Evolutionary conservation across 2,113 vertebrate genomes (phyloP), one percentile per base, ranked within the genome.

Genomic region (Asarcornis scutulata): DNA sequence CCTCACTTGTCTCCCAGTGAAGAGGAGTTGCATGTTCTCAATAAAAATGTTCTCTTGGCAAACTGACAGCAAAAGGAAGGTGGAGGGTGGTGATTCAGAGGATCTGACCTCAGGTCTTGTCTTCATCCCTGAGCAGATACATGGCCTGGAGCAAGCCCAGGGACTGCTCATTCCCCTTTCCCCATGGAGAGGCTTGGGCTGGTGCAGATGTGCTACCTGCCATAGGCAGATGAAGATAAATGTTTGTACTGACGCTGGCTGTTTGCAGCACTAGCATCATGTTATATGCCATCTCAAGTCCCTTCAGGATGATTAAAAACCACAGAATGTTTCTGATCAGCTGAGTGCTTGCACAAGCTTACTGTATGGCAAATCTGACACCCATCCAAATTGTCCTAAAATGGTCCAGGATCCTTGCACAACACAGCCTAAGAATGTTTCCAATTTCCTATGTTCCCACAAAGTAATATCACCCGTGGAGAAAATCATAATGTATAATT

Each of bases 231-330:
- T 83, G 68, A 60, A 68, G 46, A 83, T 7, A 44, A 76, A 60
- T 17, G 29, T 68, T 73, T 32, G n/a, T 55, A 71, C 42, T 27
- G 66, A 52, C 13, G 8, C 13, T 34, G 32, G 20, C 76, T 74
- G 29, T 22, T 46, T 64, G 78, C 55, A 63, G 46, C 13, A 63
- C 56, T 69, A 32, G 59, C 66, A 9, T 72, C 69, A 26, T 46
- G 77, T n/a, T 44, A 77, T 90, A 77, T 23, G 16, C 11, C 21
- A n/a, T 34, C 76, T 55, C 21, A 81, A 71, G 72, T 74, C 17
- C 27, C 68, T 92, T 83, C 83, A 74, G 50, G 72, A 7, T 88
- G 88, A 88, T 93, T 90, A 78, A 96, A 90, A 90, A 32, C 27
- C 13, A 5, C 22, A 52, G 42, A 77, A 88, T 27, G 18, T 36